These are phyloP conservation scores for Pipa parva DNA, from an alignment of 2,113 vertebrate genomes.

Conservation along the genomic window DNA sequence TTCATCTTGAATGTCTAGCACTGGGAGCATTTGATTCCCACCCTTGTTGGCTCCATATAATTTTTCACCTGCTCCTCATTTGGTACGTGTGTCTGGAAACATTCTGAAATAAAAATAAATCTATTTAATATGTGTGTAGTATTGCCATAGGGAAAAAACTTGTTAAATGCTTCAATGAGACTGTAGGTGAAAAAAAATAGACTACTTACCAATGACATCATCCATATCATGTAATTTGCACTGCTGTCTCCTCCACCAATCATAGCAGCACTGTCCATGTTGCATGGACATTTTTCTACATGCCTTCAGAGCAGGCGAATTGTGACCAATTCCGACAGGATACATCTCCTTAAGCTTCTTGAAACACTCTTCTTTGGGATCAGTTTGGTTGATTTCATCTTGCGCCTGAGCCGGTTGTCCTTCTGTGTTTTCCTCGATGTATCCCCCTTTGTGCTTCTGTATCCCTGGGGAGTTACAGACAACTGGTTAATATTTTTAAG, in stretches of 20 bases:
- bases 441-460: no score
- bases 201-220: neutral
- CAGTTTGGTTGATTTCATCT: no score
- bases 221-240: neutral
- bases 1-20: neutral
- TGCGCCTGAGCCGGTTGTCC: no score
- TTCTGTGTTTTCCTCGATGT: no score
- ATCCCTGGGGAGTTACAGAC: no score
- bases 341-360: no score
- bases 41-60: neutral
- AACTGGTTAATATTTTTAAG: no score
- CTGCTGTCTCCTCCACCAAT: neutral
- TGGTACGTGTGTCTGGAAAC: neutral
- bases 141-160: no score
- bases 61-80: neutral
- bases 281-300: neutral
- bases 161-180: no score
- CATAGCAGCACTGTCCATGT: neutral
- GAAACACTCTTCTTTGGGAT: neutral
- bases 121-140: no score
- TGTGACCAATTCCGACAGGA: neutral
- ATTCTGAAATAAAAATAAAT: no score
- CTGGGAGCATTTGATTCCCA: neutral
- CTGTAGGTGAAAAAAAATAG: neutral
- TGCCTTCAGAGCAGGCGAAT: neutral